A percentile compares a stretch with the other conserved stretches of the same genome.
Conservation (phyloP, 2,888 invertebrate genomes). For the Hetaerina titia region DNA sequence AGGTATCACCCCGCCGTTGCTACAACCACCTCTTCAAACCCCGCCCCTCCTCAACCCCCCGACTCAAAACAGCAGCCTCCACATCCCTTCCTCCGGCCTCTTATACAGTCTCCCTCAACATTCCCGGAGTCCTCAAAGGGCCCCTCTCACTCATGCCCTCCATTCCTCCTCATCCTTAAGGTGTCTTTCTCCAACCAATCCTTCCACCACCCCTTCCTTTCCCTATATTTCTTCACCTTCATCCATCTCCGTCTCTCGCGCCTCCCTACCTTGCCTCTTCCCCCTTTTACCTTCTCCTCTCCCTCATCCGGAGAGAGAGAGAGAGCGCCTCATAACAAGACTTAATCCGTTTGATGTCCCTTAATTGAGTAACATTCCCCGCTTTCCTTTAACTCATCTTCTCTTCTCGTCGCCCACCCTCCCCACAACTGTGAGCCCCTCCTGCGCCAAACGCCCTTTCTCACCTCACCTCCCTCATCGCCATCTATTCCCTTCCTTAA, state of each 20-base stretch:
- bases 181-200: background rate
- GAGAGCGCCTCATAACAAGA: slow-evolving; percentile 50
- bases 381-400: slow-evolving; percentile 33
- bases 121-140: too few relatives aligned
- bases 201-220: background rate
- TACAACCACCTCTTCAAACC: background rate
- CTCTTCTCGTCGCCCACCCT: background rate
- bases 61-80: too few relatives aligned
- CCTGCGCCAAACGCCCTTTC: too few relatives aligned
- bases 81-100: too few relatives aligned
- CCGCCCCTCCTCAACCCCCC: background rate
- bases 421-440: background rate
- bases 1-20: slow-evolving; percentile 33
- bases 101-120: too few relatives aligned
- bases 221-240: background rate
- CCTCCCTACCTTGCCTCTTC: background rate
- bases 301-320: background rate
- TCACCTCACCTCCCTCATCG: too few relatives aligned
- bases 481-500: too few relatives aligned
- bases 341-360: slow-evolving; percentile 57
- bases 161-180: too few relatives aligned
- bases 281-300: background rate
- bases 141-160: too few relatives aligned
- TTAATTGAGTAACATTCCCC: slow-evolving; percentile 61
- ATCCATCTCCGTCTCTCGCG: background rate